A percentile compares a stretch with the other conserved stretches of the same genome.
phyloP scores from a whole-genome alignment of 64 coral and sea anemone species.

The Montipora foliosa region DNA sequence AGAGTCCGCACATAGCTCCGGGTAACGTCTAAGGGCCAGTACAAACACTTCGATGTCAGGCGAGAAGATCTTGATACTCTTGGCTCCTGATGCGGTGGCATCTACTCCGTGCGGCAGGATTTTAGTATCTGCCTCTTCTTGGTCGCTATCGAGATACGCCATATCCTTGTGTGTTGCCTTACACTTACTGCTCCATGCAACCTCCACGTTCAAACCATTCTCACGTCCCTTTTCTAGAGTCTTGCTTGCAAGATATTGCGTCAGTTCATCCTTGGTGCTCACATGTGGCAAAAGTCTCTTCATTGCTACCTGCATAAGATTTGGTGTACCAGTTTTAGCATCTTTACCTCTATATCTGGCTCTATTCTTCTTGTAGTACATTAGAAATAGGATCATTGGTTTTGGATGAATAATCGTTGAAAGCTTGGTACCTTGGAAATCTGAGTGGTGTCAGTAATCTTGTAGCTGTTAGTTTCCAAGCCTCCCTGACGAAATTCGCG shows the following conservation, averaged over 20 bases:
- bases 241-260: background rate
- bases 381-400: background rate
- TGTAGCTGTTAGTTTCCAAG: slow-evolving; percentile 22
- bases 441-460: slow-evolving; percentile 60
- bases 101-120: slow-evolving; percentile 3
- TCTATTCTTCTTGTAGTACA: background rate
- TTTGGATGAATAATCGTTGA: slow-evolving; percentile 5
- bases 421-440: slow-evolving; percentile 20
- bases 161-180: slow-evolving; percentile 37
- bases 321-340: background rate
- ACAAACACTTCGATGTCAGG: slow-evolving; percentile 42
- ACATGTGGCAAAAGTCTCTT: background rate
- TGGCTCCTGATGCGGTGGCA: background rate
- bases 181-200: slow-evolving; percentile 18
- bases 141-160: slow-evolving; percentile 26
- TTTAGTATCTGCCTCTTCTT: slow-evolving; percentile 29
- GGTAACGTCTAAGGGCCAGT: background rate
- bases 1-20: slow-evolving; percentile 25
- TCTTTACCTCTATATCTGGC: slow-evolving; percentile 22
- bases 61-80: slow-evolving; percentile 16
- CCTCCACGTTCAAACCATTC: background rate
- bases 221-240: background rate
- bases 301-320: background rate
- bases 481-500: slow-evolving; percentile 31
- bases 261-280: slow-evolving; percentile 21